A percentile compares a stretch with the other conserved stretches of the same genome.
Evolutionary conservation across 2,113 vertebrate genomes (phyloP).

Genomic region (Tetrao urogallus): DNA sequence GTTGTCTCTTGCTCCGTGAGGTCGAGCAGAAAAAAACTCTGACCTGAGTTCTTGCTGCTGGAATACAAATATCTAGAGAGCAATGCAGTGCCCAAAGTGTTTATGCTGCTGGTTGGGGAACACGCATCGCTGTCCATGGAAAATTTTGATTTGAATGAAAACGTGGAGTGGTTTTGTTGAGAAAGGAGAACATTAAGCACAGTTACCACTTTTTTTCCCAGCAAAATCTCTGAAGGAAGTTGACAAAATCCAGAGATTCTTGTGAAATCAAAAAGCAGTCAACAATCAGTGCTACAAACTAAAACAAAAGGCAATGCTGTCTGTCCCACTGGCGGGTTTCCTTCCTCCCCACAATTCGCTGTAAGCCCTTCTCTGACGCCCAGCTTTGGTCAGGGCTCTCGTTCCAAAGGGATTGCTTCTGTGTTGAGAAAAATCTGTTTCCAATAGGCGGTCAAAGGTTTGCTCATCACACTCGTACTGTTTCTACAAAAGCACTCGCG

Average conservation of each 20-base stretch:
- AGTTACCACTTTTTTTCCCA: not conserved
- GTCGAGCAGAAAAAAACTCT: not conserved
- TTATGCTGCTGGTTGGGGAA: not conserved
- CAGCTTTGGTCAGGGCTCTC: conserved; percentile 26
- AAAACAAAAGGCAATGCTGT: conserved; percentile 46
- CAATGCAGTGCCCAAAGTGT: not conserved
- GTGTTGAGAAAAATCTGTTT: conserved; percentile 56
- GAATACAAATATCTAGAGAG: not conserved
- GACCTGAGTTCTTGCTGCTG: not conserved
- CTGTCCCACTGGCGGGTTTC: conserved; percentile 47
- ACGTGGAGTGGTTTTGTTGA: not conserved
- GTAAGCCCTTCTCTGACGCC: conserved; percentile 7
- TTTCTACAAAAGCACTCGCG: conserved; percentile 31
- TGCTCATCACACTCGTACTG: not conserved
- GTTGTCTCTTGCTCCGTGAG: not conserved
- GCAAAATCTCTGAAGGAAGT: conserved; percentile 50
- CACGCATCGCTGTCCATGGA: not conserved
- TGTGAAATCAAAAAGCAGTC: conserved; percentile 59
- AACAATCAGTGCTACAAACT: conserved; percentile 18
- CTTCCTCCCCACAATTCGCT: conserved; percentile 17
- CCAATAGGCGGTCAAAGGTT: conserved; percentile 36
- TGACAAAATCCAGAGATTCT: conserved; percentile 60
- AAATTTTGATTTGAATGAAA: conserved; percentile 23
- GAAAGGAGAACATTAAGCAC: not conserved
- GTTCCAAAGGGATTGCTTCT: conserved; percentile 48